Percentiles rank a stretch among this genome's conserved stretches.
Conservation (phyloP, 2,113 vertebrate genomes). For the Apus apus region DNA sequence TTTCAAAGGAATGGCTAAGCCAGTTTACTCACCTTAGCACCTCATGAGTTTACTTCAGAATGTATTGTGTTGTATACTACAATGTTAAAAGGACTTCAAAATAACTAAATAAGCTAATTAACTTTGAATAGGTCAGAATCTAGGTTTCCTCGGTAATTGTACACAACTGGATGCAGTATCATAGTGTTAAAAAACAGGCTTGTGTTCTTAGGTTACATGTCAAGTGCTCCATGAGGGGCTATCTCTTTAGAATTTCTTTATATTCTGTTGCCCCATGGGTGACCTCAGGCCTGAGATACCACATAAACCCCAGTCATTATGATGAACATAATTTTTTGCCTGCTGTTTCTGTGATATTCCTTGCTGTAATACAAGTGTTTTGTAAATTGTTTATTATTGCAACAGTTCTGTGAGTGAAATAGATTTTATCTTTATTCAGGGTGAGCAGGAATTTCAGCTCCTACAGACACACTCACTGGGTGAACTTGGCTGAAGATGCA, state of each 20-base stretch:
- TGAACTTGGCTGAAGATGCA: background rate
- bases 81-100: background rate
- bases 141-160: background rate
- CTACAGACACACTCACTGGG: background rate
- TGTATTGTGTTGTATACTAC: background rate
- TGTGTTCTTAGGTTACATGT: background rate
- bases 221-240: background rate
- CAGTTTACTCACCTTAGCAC: background rate
- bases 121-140: background rate
- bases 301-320: background rate
- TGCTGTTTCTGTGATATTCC: background rate
- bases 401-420: background rate
- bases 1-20: slow-evolving; percentile 46
- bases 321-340: background rate
- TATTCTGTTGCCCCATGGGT: background rate
- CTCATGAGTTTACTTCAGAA: background rate
- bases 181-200: background rate
- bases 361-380: background rate
- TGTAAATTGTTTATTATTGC: background rate
- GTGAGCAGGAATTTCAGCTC: background rate
- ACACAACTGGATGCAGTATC: background rate
- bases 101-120: background rate
- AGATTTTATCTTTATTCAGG: background rate
- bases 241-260: background rate
- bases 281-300: background rate